A percentile compares a stretch with the other conserved stretches of the same genome.
Evolutionary conservation across 2,888 invertebrate species (phyloP).

Genomic region (Sarcophaga variegata): DNA sequence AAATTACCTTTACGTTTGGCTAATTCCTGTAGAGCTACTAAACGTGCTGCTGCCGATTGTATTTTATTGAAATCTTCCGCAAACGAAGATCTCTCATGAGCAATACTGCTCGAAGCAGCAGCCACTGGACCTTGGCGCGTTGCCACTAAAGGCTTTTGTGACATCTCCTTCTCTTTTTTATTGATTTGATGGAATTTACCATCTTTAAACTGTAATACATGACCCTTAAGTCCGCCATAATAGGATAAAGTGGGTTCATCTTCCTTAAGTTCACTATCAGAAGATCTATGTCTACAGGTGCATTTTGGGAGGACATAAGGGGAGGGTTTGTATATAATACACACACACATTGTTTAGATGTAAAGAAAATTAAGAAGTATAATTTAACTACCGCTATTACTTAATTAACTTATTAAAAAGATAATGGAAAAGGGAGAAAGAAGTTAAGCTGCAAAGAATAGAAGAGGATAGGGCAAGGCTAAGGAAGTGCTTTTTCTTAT

Average conservation of each 20-base stretch:
- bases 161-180: not conserved
- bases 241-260: conserved; percentile 83
- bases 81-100: conserved; percentile 76
- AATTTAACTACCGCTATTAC: conserved; percentile 24
- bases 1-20: conserved; percentile 85
- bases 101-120: conserved; percentile 24
- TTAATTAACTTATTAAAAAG: not conserved
- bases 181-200: conserved; percentile 54
- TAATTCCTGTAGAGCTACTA: conserved; percentile 85
- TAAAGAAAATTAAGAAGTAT: conserved; percentile 29
- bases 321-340: conserved; percentile 55
- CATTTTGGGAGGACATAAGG: conserved; percentile 32
- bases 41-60: conserved; percentile 84
- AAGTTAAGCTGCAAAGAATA: not conserved
- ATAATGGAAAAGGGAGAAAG: not conserved
- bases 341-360: not conserved
- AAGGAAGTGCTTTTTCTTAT: not conserved
- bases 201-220: conserved; percentile 82
- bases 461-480: not conserved
- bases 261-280: conserved; percentile 55
- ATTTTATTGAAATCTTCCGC: conserved; percentile 84
- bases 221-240: conserved; percentile 89
- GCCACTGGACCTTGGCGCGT: conserved; percentile 61
- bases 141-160: not conserved
- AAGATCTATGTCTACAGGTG: conserved; percentile 64